phyloP scores from a whole-genome alignment of 2,797 vertebrate species.

The Hybognathus amarus region DNA sequence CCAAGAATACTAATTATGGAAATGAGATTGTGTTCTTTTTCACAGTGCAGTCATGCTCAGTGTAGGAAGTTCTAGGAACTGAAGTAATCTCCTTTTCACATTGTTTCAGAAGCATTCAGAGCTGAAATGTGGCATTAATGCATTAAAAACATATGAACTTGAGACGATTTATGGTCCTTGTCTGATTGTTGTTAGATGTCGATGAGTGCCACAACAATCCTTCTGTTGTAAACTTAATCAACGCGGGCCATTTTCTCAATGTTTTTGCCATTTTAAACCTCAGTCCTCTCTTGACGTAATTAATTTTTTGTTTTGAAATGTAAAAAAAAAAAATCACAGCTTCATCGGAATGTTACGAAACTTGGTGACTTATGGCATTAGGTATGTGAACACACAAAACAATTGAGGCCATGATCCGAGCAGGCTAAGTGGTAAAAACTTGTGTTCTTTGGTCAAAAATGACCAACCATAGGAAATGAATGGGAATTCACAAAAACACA shows the following conservation, averaged over 20 bases:
- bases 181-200: slow-evolving; percentile 11
- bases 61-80: background rate
- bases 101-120: slow-evolving; percentile 5
- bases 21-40: slow-evolving; percentile 34
- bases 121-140: slow-evolving; percentile 10
- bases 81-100: background rate
- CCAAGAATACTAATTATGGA: slow-evolving; percentile 26
- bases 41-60: slow-evolving; percentile 2
- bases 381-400: too few relatives aligned
- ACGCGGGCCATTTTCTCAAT: background rate
- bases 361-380: too few relatives aligned
- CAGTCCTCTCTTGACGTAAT: too few relatives aligned
- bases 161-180: background rate
- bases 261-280: background rate
- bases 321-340: too few relatives aligned
- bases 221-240: slow-evolving; percentile 2
- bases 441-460: too few relatives aligned
- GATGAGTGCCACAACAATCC: background rate
- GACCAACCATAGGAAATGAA: too few relatives aligned
- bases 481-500: too few relatives aligned
- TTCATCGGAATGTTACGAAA: too few relatives aligned
- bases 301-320: too few relatives aligned
- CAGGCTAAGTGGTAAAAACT: too few relatives aligned
- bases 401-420: too few relatives aligned
- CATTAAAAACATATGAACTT: slow-evolving; percentile 25